These are phyloP conservation scores for Meliscaeva auricollis DNA, from an alignment of 2,888 invertebrate species.

Conservation along the genomic window DNA sequence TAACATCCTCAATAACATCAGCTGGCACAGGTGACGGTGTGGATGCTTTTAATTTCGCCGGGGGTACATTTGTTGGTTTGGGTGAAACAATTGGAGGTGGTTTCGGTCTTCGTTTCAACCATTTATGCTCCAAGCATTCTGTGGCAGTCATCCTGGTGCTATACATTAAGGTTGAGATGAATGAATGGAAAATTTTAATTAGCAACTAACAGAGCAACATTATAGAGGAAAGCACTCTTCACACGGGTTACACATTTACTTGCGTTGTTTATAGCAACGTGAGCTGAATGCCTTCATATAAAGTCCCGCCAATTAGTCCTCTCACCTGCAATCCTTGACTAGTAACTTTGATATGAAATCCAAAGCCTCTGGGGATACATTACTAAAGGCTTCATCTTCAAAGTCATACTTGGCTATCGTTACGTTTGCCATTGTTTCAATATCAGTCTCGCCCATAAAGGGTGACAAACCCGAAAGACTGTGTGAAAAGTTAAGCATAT, in stretches of 20 bases:
- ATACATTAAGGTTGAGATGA: conserved; percentile 82
- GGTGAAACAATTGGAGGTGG: conserved; percentile 80
- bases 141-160: conserved; percentile 93
- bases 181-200: conserved; percentile 80
- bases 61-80: conserved; percentile 80
- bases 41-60: conserved; percentile 81
- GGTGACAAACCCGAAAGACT: conserved; percentile 98
- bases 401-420: conserved; percentile 98
- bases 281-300: conserved; percentile 11
- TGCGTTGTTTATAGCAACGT: conserved; percentile 26
- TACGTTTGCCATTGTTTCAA: conserved; percentile 99
- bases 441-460: conserved; percentile 99
- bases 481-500: conserved; percentile 41
- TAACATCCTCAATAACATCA: conserved; percentile 60
- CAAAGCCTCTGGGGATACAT: conserved; percentile 96
- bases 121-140: conserved; percentile 93
- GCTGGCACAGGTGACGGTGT: conserved; percentile 80
- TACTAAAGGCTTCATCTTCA: conserved; percentile 98
- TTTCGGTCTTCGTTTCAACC: conserved; percentile 88
- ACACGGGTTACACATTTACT: conserved; percentile 25
- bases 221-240: conserved; percentile 28
- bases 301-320: conserved; percentile 83
- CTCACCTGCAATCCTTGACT: conserved; percentile 96
- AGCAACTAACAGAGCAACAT: conserved; percentile 50
- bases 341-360: conserved; percentile 97